Evolutionary conservation across 2,888 invertebrate genomes (phyloP), one percentile per base, ranked within the genome.

Genomic region (Macrophya alboannulata): DNA sequence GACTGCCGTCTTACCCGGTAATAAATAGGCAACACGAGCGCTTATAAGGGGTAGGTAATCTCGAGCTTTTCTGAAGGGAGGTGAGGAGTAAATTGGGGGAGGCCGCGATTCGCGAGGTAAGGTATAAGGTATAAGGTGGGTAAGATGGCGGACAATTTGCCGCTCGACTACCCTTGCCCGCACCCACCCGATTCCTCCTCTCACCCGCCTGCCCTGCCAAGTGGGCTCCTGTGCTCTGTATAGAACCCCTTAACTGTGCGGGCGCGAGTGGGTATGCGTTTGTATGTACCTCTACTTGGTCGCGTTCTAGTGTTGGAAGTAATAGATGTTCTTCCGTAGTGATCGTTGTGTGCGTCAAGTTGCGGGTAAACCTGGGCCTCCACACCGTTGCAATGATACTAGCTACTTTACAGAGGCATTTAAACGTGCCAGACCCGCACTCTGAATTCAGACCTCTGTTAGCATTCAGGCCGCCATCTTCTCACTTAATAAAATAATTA

Each of bases 111-210:
- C 71, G 84, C 74, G 83, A 68, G 83, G 68, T 83, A 48, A 92
- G 92, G 91, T 92, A 81, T 81, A 92, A 92, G 91, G 92, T 92
- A 93, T 93, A 92, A 93, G 93, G 93, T 93, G 92, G 93, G 90
- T 93, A 93, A 93, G 93, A 93, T 93, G 93, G 93, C 93, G 93
- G 93, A 93, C 93, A 93, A 93, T 93, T 93, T 93, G 93, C 93
- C 93, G 93, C 93, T 93, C 93, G 93, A 93, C 93, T 93, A 93
- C 93, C 92, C 92, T 92, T 91, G 90, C 91, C 92, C 92, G 90
- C 92, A 91, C 92, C 91, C 91, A 86, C 88, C 88, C 81, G 81
- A 81, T 45, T 59, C 43, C 83, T 68, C 68, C 82, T 31, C 65
- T 68, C 21, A 48, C 82, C 68, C 45, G 40, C 43, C 43, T 21